Evolutionary conservation across 2,888 invertebrate species (phyloP).

Genomic region (Torymus tubicola): DNA sequence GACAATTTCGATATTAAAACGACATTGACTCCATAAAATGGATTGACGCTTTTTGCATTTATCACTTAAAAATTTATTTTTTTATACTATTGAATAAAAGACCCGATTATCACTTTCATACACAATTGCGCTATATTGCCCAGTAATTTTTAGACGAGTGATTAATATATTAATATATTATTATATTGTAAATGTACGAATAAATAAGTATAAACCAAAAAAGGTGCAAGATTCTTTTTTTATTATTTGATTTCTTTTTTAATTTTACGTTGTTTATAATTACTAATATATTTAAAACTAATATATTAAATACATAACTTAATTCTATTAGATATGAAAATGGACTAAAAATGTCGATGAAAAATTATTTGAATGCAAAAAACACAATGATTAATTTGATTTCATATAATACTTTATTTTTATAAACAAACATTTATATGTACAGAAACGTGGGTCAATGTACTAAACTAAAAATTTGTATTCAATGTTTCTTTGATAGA

Average conservation of each 20-base stretch:
- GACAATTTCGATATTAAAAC: constrained; percentile 86
- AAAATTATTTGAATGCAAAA: too few species aligned
- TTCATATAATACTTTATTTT: neutral
- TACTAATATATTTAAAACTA: too few species aligned
- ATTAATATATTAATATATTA: constrained; percentile 51
- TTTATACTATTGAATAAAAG: constrained; percentile 51
- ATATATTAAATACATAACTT: too few species aligned
- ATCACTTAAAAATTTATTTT: constrained; percentile 55
- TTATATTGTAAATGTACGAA: constrained; percentile 44
- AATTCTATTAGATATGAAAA: too few species aligned
- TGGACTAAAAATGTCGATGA: too few species aligned
- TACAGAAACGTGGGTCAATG: too few species aligned
- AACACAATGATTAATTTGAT: neutral
- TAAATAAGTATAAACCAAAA: constrained; percentile 46
- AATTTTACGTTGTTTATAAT: too few species aligned
- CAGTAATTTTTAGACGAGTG: constrained; percentile 42
- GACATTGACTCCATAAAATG: constrained; percentile 8
- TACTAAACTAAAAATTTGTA: too few species aligned
- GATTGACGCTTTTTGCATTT: constrained; percentile 52
- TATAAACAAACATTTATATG: too few species aligned
- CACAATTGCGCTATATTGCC: constrained; percentile 34
- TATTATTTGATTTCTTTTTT: too few species aligned
- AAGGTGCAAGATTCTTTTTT: neutral
- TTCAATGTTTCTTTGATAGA: too few species aligned
- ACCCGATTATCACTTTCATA: constrained; percentile 36